Base-by-base conservation (phyloP, 2,888 invertebrate species). In the Mactromeris polynyma region DNA sequence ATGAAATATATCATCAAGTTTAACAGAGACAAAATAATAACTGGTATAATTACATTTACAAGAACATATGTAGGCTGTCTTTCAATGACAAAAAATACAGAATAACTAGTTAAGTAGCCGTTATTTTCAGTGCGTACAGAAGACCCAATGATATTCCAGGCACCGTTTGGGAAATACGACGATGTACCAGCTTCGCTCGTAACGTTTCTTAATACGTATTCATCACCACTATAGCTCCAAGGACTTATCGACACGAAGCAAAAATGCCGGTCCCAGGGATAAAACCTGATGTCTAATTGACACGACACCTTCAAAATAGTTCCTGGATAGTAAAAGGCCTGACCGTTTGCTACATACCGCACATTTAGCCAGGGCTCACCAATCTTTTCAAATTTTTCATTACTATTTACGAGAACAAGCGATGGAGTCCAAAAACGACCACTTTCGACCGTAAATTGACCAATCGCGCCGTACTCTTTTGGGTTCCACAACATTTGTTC, bases 351-450 rank as follows among this genome's bases (percentile, higher is more conserved):
- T 17, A 40, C 54, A 46, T 42, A 83, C 0, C 87, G 83, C 17
- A 87, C 36, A 9, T 6, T 46, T n/a, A 64, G 54, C 83, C 83
- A 87, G 14, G 51, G 33, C n/a, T 83, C 83, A 0, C 46, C 83
- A 6, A 83, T n/a, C 36, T 42, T 79, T 42, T 79, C 54, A 11
- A 87, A n/a, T 26, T 54, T 46, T 0, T 83, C 79, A 19, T 33
- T 85, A 2, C 87, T 83, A 31, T 89, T 90, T 0, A 64, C 19
- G 3, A 91, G 77, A 17, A 90, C 73, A 2, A 91, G 31, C 19
- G 85, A 73, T 31, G 92, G 92, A 54, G 64, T 88, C 92, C 92
- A 92, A 31, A 92, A 86, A 7, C 64, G 73, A 38, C 73, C 81
- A 77, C 81, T 80, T 19, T 86, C 88, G 19, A 89, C 21, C 26